These are phyloP conservation scores for Porites rus DNA, from an alignment of 92 coral and sea anemone genomes.

Conservation along the genomic window DNA sequence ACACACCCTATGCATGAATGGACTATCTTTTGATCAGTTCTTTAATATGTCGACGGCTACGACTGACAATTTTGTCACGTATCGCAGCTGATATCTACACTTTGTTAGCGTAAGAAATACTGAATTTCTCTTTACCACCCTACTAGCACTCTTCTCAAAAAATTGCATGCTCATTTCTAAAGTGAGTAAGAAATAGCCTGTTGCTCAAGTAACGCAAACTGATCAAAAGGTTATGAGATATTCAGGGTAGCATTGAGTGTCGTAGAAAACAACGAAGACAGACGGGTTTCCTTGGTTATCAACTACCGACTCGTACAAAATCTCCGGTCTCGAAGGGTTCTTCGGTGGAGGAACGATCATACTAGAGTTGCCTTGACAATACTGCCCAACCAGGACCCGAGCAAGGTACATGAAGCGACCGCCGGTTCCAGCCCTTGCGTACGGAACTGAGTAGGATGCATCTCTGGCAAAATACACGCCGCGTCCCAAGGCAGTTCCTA, in stretches of 20 bases:
- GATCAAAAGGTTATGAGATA: conserved; percentile 66
- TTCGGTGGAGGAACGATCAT: conserved; percentile 15
- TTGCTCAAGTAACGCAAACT: background rate
- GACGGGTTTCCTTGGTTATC: conserved; percentile 46
- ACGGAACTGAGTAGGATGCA: conserved; percentile 62
- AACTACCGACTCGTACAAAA: conserved; percentile 70
- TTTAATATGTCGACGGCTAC: too few species aligned
- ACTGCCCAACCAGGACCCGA: conserved; percentile 62
- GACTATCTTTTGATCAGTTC: too few species aligned
- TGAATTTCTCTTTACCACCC: too few species aligned
- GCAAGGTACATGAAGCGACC: conserved; percentile 65
- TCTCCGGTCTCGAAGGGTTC: conserved; percentile 29
- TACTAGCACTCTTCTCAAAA: too few species aligned
- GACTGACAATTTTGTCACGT: too few species aligned
- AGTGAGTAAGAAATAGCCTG: too few species aligned
- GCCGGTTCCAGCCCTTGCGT: conserved; percentile 5
- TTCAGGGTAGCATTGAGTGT: conserved; percentile 87
- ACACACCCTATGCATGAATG: too few species aligned
- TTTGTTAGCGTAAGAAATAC: too few species aligned
- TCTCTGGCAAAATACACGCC: conserved; percentile 72
- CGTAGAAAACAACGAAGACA: conserved; percentile 82
- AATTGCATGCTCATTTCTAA: too few species aligned
- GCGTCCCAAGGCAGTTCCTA: conserved; percentile 56
- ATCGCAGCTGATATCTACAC: too few species aligned
- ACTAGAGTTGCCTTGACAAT: conserved; percentile 33